Evolutionary conservation across 2,797 vertebrate species (phyloP), one percentile per base, ranked within the genome.

Genomic region (Myotis findleyi): DNA sequence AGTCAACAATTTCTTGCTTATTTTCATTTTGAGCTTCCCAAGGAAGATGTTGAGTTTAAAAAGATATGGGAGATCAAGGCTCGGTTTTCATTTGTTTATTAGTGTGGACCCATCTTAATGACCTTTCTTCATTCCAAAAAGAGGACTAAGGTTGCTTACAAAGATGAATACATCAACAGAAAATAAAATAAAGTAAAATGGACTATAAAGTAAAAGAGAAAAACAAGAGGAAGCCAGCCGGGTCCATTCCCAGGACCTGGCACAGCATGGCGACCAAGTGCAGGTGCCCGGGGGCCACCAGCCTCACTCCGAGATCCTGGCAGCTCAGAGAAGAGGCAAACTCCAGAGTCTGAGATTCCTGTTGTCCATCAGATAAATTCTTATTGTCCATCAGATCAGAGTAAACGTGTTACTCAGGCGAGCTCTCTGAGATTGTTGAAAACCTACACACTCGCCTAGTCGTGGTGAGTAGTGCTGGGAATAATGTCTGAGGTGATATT

Each of bases 251-350:
- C 17, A 20, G 38, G 69, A 23, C 0, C 38, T 53, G 51, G 16
- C 4, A 2, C 8, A 41, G 11, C 13, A 0, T 10, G 38, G 30
- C 1, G 0, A n/a, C 44, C 23, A 20, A 27, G 17, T 1, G 17
- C 10, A 8, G 6, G 14, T 17, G 25, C 12, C 44, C 0, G 4
- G 41, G 2, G 8, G 53, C 41, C 25, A 9, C 12, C 5, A 1
- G 6, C 27, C 47, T 4, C 51, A 6, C 44, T 49, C 59, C 7
- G 17, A 36, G 12, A 81, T 18, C 57, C 66, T 18, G 3, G 41
- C 16, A 17, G 16, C 33, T 7, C 2, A 71, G 44, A 55, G 87
- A 68, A 64, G 59, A 49, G n/a, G 66, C 41, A 21, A 7, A 7
- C n/a, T 10, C 1, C 0, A 30, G 20, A 21, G 10, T 16, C 38